Evolutionary conservation across 2,888 invertebrate genomes (phyloP), one percentile per base, ranked within the genome.

Genomic region (Apotomis capreana): DNA sequence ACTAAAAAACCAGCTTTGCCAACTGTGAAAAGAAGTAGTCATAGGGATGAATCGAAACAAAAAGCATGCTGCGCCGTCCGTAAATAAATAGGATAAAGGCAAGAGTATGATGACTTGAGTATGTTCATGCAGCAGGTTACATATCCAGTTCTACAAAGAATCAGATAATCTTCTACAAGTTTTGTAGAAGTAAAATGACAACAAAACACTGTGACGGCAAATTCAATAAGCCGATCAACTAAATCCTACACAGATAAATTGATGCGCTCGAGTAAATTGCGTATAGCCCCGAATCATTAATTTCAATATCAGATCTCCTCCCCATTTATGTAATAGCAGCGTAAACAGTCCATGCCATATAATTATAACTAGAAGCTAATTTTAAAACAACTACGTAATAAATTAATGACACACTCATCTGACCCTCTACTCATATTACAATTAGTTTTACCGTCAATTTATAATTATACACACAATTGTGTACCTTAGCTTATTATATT

Each of bases 381-480:
- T 83, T 76, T 71, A 76, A 83, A 84, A 81, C 82, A 83, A 84
- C 84, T 80, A 80, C 74, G 83, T 85, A 85, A 87, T 85, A 83
- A 83, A 82, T 80, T 83, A 87, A 87, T 84, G 79, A 83, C 79
- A 81, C 78, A 79, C 78, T 77, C 76, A 79, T 81, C 78, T 78
- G 78, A 74, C 83, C 84, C 84, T 84, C 82, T 58, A 68, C 36
- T 8, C 37, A 26, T 37, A 13, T 5, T 1, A 6, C 68, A 55
- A n/a, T 10, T 26, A 10, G 44, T 67, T 46, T 46, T 68, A 54
- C 37, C 5, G 55, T 26, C 64, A 63, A 65, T 65, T 69, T 65
- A 6, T 15, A 64, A 54, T 52, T 10, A 62, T 13, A 65, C 13
- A 51, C 15, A 37, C n/a, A 26, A 79, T 64, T 76, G 8, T 70